Percentiles rank a stretch among this genome's conserved stretches.
Evolutionary conservation across 2,113 vertebrate species (phyloP).

Genomic region (Poecile atricapillus): DNA sequence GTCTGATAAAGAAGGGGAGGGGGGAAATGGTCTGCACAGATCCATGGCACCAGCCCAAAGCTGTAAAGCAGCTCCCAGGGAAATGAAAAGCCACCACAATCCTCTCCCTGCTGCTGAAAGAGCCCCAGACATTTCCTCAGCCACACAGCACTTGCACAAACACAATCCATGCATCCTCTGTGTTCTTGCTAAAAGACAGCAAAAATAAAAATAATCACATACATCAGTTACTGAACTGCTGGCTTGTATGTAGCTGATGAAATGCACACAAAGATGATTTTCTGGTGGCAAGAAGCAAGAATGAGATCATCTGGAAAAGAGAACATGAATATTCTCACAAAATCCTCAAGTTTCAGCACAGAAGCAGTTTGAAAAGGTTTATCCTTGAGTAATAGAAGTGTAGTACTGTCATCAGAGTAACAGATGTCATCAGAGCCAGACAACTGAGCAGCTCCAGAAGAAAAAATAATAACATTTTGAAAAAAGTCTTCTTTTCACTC

Average conservation of each 20-base stretch:
- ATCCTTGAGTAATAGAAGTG: not conserved
- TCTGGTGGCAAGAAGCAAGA: not conserved
- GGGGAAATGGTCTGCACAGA: not conserved
- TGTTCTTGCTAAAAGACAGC: not conserved
- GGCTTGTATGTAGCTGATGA: not conserved
- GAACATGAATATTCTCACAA: conserved; percentile 6
- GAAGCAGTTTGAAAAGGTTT: not conserved
- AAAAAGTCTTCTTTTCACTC: not conserved
- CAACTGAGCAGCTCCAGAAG: not conserved
- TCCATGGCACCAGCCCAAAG: not conserved
- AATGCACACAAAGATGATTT: not conserved
- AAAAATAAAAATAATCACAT: not conserved
- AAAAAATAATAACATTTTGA: not conserved
- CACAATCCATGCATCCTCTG: not conserved
- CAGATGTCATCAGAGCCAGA: not conserved
- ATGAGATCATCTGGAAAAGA: conserved; percentile 24
- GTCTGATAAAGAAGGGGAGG: not conserved
- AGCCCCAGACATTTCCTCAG: not conserved
- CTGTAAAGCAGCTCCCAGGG: not conserved
- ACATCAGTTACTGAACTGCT: not conserved
- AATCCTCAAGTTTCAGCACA: not conserved
- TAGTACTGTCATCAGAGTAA: not conserved
- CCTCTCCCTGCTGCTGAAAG: not conserved
- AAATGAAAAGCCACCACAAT: not conserved
- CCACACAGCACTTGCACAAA: not conserved